A percentile compares a stretch with the other conserved stretches of the same genome.
Evolutionary conservation across 2,113 vertebrate genomes (phyloP).

Genomic region (Archocentrus centrarchus): DNA sequence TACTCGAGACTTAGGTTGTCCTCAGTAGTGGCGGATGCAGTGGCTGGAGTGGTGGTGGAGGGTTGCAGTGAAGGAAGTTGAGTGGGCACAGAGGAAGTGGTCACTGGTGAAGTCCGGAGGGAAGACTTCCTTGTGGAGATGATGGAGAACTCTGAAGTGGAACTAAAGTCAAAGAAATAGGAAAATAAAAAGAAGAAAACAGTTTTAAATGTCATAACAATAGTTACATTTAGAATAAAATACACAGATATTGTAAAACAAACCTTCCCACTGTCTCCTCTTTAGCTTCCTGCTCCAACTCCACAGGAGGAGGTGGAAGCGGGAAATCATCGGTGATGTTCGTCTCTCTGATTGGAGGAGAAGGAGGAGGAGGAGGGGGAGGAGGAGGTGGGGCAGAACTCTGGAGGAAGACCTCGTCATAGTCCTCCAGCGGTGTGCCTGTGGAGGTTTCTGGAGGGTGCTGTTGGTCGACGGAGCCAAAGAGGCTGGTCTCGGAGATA

Average conservation of each 20-base stretch:
- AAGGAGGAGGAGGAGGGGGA: slow-evolving; percentile 43
- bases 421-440: slow-evolving; percentile 60
- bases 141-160: neutral
- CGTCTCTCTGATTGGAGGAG: slow-evolving; percentile 62
- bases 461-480: neutral
- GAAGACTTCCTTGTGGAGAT: neutral
- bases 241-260: neutral
- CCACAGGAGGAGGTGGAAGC: slow-evolving; percentile 58
- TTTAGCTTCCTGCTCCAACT: slow-evolving; percentile 30
- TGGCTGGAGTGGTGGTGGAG: neutral
- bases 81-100: neutral
- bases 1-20: slow-evolving; percentile 60
- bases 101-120: neutral
- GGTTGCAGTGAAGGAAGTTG: neutral
- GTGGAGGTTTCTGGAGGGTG: slow-evolving; percentile 52
- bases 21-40: neutral
- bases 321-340: slow-evolving; percentile 77
- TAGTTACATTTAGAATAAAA: neutral
- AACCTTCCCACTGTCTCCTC: slow-evolving; percentile 34
- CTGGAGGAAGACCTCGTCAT: slow-evolving; percentile 87
- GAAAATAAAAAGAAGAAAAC: neutral
- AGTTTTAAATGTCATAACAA: neutral
- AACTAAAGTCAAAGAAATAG: neutral
- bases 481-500: slow-evolving; percentile 86
- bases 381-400: slow-evolving; percentile 60